These are phyloP conservation scores for Meteorus cinctellus DNA, from an alignment of 2,888 invertebrate species.

Conservation along the genomic window DNA sequence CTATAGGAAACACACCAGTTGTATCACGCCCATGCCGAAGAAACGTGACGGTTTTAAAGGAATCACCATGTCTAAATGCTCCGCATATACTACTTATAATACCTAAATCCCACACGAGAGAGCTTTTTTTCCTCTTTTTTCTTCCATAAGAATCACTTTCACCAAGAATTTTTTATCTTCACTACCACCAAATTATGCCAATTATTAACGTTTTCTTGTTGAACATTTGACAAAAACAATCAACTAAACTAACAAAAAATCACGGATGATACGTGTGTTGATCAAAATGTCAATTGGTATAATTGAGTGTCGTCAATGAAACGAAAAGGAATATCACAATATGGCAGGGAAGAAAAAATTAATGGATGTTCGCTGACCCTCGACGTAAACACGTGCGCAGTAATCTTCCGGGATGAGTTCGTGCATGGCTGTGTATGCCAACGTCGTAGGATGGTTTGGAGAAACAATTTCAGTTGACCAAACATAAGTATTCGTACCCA, in stretches of 20 bases:
- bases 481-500: neutral
- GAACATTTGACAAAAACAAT: neutral
- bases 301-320: conserved; percentile 2
- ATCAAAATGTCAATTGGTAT: neutral
- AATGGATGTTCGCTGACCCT: conserved; percentile 9
- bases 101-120: neutral
- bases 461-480: conserved; percentile 11
- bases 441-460: conserved; percentile 22
- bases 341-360: neutral
- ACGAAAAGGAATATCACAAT: neutral
- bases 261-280: neutral
- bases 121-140: neutral
- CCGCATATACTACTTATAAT: neutral
- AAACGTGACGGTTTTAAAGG: conserved; percentile 12
- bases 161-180: neutral
- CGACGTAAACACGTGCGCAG: neutral
- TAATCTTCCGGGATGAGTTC: conserved; percentile 7
- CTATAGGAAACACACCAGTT: neutral
- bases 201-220: neutral
- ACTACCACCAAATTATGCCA: neutral
- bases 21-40: neutral
- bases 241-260: neutral
- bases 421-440: neutral
- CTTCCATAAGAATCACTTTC: neutral
- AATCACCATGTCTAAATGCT: neutral